These are phyloP conservation scores for Charina bottae DNA, from an alignment of 2,113 vertebrate species.

Conservation along the genomic window DNA sequence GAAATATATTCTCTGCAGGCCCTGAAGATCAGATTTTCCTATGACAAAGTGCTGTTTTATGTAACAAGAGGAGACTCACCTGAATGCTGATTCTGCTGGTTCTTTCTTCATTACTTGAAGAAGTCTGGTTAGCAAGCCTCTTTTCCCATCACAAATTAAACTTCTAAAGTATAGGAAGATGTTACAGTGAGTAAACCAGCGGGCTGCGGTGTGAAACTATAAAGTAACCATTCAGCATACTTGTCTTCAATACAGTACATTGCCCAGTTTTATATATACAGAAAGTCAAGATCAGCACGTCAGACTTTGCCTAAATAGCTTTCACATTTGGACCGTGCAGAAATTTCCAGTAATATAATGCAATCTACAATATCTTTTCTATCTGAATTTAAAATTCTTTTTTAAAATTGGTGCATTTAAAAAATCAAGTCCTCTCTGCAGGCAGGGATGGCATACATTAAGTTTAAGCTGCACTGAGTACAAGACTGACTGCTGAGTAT, in stretches of 20 bases:
- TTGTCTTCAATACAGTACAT: not conserved
- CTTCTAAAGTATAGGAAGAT: constrained; percentile 74
- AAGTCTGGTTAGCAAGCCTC: constrained; percentile 91
- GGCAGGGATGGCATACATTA: not conserved
- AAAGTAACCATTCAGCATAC: not conserved
- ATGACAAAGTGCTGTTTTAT: not conserved
- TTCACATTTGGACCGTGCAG: not conserved
- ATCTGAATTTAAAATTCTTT: not conserved
- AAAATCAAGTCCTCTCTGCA: not conserved
- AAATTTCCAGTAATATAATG: not conserved
- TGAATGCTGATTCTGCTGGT: constrained; percentile 95
- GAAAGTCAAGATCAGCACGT: not conserved
- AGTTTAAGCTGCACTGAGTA: not conserved
- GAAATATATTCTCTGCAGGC: not conserved
- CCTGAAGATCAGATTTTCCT: not conserved
- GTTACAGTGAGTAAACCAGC: constrained; percentile 20
- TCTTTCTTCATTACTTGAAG: constrained; percentile 99
- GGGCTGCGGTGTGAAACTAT: not conserved
- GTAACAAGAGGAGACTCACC: constrained; percentile 69
- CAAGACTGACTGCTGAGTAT: not conserved
- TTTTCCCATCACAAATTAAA: constrained; percentile 95
- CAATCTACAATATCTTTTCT: not conserved
- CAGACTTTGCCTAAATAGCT: not conserved
- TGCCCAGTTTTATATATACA: not conserved
- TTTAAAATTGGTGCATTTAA: not conserved